Percentiles rank a stretch among this genome's conserved stretches.
Evolutionary conservation across 2,797 vertebrate species (phyloP).

Genomic region (Micromesistius poutassou): DNA sequence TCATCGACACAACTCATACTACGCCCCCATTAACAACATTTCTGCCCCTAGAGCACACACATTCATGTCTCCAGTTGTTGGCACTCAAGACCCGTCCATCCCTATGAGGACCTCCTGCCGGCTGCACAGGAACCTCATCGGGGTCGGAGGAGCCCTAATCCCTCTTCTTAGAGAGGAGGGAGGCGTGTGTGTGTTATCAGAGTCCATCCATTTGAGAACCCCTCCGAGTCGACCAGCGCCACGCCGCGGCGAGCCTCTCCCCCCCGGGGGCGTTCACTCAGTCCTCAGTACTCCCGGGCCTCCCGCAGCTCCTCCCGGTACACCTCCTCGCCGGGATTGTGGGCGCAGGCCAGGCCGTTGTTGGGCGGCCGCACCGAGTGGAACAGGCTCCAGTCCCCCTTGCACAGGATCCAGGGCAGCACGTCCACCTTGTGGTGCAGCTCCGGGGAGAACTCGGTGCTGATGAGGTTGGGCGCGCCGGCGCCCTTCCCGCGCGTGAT

Average conservation of each 20-base stretch:
- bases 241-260: neutral
- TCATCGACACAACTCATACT: neutral
- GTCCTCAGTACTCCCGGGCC: constrained; percentile 80
- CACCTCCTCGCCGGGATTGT: constrained; percentile 78
- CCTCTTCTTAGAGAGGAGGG: neutral
- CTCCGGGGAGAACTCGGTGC: constrained; percentile 85
- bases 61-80: neutral
- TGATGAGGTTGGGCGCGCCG: constrained; percentile 81
- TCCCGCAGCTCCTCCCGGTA: constrained; percentile 82
- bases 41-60: neutral
- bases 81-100: neutral
- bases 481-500: constrained; percentile 87
- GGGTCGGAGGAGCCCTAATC: neutral
- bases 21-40: neutral
- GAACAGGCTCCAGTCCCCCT: constrained; percentile 89
- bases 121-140: neutral
- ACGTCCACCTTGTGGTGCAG: constrained; percentile 88
- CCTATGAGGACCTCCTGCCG: neutral
- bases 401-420: constrained; percentile 89
- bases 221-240: neutral
- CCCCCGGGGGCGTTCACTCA: neutral
- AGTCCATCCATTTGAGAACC: neutral
- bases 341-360: constrained; percentile 73
- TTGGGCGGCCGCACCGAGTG: constrained; percentile 82
- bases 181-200: neutral